Percentiles rank a stretch among this genome's conserved stretches.
Conservation (phyloP, 1,140 invertebrate genomes). For the Dreissena polymorpha region DNA sequence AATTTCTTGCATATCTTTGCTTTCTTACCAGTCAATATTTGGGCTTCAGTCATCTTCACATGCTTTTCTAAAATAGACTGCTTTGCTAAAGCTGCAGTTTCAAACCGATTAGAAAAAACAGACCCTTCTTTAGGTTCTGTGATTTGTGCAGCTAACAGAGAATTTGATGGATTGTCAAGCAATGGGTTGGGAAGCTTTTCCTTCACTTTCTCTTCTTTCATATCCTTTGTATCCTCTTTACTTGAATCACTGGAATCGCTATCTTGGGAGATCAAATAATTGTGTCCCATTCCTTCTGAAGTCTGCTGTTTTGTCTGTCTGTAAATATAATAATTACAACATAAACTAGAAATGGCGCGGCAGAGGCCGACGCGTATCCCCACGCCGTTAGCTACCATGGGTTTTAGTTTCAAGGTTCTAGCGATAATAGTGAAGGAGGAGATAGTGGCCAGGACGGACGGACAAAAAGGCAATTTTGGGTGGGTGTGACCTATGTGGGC, state of each 20-base stretch:
- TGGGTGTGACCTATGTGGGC: too few relatives aligned
- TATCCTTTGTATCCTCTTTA: conserved; percentile 17
- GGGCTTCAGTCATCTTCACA: conserved; percentile 92
- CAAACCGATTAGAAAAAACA: conserved; percentile 94
- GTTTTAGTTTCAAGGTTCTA: too few relatives aligned
- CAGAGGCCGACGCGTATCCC: too few relatives aligned
- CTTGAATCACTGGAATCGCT: conserved; percentile 74
- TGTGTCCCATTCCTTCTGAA: not conserved
- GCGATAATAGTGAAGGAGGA: too few relatives aligned
- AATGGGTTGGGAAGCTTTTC: conserved; percentile 69
- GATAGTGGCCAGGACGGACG: too few relatives aligned
- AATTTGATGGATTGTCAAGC: conserved; percentile 52
- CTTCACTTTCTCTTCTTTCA: conserved; percentile 16
- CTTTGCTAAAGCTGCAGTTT: conserved; percentile 93
- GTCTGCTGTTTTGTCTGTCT: too few relatives aligned
- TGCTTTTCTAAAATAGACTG: conserved; percentile 94
- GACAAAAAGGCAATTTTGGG: too few relatives aligned
- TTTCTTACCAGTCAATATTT: conserved; percentile 88
- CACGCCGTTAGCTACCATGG: too few relatives aligned
- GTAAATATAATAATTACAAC: too few relatives aligned
- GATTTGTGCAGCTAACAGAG: not conserved
- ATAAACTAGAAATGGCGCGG: too few relatives aligned
- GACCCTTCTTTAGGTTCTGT: conserved; percentile 78
- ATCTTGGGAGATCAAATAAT: conserved; percentile 57
- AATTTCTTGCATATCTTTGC: conserved; percentile 95